Evolutionary conservation across 2,888 invertebrate genomes (phyloP).

Genomic region (Gortyna flavago): DNA sequence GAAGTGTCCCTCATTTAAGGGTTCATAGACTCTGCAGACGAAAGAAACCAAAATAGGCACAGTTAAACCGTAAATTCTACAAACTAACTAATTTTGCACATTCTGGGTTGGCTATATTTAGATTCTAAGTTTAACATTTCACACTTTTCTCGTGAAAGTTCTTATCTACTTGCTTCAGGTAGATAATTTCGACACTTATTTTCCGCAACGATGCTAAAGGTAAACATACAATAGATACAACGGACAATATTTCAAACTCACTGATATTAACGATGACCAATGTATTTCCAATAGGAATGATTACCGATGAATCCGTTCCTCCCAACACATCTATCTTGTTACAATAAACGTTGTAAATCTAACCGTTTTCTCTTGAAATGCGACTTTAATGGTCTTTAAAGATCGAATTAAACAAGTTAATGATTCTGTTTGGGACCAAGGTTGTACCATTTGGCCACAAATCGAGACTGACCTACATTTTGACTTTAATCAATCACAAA

Average conservation of each 20-base stretch:
- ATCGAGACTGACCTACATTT: conserved; percentile 59
- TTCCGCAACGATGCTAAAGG: neutral
- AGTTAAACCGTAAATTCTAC: neutral
- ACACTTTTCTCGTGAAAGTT: neutral
- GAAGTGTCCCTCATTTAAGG: neutral
- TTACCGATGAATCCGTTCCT: conserved; percentile 40
- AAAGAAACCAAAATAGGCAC: neutral
- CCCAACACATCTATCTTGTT: conserved; percentile 55
- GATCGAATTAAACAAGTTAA: conserved; percentile 59
- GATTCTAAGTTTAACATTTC: neutral
- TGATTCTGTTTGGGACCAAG: conserved; percentile 53
- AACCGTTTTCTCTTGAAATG: conserved; percentile 58
- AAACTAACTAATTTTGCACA: neutral
- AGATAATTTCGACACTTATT: neutral
- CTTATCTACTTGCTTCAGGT: too few relatives aligned
- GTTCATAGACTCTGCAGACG: neutral
- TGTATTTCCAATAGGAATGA: conserved; percentile 33
- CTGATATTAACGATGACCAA: conserved; percentile 42
- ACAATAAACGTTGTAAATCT: conserved; percentile 49
- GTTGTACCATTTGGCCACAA: conserved; percentile 54
- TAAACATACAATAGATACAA: too few relatives aligned
- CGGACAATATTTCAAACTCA: conserved; percentile 28
- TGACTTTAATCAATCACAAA: conserved; percentile 54
- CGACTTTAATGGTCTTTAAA: conserved; percentile 62
- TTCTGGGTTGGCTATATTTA: neutral